Base-by-base conservation (phyloP, 2,797 vertebrate genomes). In the Phrynocephalus forsythii region DNA sequence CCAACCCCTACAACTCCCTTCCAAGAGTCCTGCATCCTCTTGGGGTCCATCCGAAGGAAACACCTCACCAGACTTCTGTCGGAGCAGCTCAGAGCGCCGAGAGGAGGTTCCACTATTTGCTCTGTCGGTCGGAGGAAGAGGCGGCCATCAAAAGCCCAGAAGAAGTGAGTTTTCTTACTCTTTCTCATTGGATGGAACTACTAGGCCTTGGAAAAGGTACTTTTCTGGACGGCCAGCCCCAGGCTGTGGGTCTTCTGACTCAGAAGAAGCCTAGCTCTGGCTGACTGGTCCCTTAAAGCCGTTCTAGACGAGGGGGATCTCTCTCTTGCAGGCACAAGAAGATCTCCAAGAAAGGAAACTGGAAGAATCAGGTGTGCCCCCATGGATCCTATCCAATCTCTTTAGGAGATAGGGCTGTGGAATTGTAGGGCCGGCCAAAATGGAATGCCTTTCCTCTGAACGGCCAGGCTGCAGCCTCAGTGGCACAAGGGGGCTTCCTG, bases 1-100 rank as follows among this genome's bases (percentile, higher is more conserved):
- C 15, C 56, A 8, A 3, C 15, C 56, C 56, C 56, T 60, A 9
- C 6, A 38, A 38, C 1, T n/a, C 11, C 16, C 10, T 6, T 0
- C 69, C 8, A 44, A 93, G 92, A 88, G 7, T 92, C 90, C 6
- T 77, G 86, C 22, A 79, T 92, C 22, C 66, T 94, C 30, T 52
- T 94, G 79, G 93, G 93, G 0, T 88, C 90, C 5, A 56, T 93
- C 56, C 75, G 69, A 20, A 82, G 89, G 24, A 93, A 91, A 26
- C 73, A 73, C 1, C 91, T 94, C 0, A 84, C 18, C 71, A 87
- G 56, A 5, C 82, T 93, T 5, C 72, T 93, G 22, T 78, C 83
- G 0, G 89, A 91, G 24, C 93, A 91, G 26, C 92, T 89, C 0
- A 88, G 92, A 88, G 92, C 26, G 15, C 88, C 0, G 84, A 89